These are phyloP conservation scores for Podarcis muralis DNA, from an alignment of 2,113 vertebrate species.

Conservation along the genomic window DNA sequence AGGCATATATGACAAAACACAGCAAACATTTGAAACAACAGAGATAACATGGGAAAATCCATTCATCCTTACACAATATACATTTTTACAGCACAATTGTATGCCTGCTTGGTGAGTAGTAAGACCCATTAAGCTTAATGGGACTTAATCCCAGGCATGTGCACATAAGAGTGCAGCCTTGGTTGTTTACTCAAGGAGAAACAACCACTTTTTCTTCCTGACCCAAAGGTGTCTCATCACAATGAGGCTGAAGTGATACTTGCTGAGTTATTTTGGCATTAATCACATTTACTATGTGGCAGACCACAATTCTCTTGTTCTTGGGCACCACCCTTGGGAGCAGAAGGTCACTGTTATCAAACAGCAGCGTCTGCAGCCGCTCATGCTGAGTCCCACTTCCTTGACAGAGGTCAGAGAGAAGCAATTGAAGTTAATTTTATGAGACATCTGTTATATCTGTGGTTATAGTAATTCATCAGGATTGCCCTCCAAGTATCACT, in stretches of 20 bases:
- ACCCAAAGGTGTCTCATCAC: slow-evolving; percentile 64
- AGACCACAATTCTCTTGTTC: slow-evolving; percentile 61
- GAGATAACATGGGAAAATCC: not conserved
- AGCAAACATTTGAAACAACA: not conserved
- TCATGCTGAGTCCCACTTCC: slow-evolving; percentile 72
- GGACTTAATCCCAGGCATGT: not conserved
- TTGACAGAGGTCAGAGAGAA: slow-evolving; percentile 75
- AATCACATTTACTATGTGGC: slow-evolving; percentile 77
- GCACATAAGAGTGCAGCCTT: not conserved
- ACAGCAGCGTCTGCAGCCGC: slow-evolving; percentile 71
- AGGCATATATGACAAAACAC: not conserved
- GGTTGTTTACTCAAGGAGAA: slow-evolving; percentile 62
- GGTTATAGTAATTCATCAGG: slow-evolving; percentile 70
- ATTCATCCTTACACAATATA: slow-evolving; percentile 33
- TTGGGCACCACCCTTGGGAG: slow-evolving; percentile 72
- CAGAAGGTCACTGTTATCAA: slow-evolving; percentile 71
- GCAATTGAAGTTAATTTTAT: slow-evolving; percentile 79
- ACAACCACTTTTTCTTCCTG: slow-evolving; percentile 65
- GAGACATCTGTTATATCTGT: slow-evolving; percentile 78
- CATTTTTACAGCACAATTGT: not conserved
- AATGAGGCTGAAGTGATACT: slow-evolving; percentile 62
- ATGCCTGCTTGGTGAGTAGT: not conserved
- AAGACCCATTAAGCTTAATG: not conserved
- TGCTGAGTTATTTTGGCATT: slow-evolving; percentile 76
- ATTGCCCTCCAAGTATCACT: slow-evolving; percentile 67